Conservation (phyloP, 2,888 invertebrate species). For the Falcaria lacertinaria region DNA sequence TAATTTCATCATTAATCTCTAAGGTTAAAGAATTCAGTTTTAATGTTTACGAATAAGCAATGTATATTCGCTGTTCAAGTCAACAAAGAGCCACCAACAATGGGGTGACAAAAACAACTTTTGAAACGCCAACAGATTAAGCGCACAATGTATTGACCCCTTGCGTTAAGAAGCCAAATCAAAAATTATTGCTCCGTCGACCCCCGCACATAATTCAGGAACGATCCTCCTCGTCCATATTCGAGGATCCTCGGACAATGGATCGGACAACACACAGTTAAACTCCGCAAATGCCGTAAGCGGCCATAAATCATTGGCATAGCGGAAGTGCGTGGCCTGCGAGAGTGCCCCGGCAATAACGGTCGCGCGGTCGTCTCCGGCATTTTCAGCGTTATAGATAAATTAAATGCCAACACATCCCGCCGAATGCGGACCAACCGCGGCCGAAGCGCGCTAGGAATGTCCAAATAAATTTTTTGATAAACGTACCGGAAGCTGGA, state of each 20-base stretch:
- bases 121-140: slow-evolving; percentile 47
- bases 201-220: slow-evolving; percentile 66
- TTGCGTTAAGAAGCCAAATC: slow-evolving; percentile 59
- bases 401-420: slow-evolving; percentile 76
- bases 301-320: slow-evolving; percentile 74
- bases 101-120: slow-evolving; percentile 16
- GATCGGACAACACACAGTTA: slow-evolving; percentile 67
- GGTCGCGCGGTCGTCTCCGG: slow-evolving; percentile 57
- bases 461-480: slow-evolving; percentile 76
- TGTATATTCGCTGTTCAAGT: background rate
- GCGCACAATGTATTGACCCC: slow-evolving; percentile 50
- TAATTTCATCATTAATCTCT: background rate
- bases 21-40: background rate
- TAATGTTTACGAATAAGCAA: background rate
- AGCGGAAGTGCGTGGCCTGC: slow-evolving; percentile 71
- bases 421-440: slow-evolving; percentile 42
- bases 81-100: slow-evolving; percentile 6
- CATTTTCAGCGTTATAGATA: slow-evolving; percentile 73
- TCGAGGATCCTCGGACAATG: slow-evolving; percentile 64
- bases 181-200: slow-evolving; percentile 53
- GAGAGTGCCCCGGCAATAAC: slow-evolving; percentile 62
- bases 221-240: slow-evolving; percentile 65
- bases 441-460: slow-evolving; percentile 63
- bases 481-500: slow-evolving; percentile 73
- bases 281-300: slow-evolving; percentile 68